phyloP scores from a whole-genome alignment of 2,888 invertebrate genomes.

The Drymonia ruficornis region DNA sequence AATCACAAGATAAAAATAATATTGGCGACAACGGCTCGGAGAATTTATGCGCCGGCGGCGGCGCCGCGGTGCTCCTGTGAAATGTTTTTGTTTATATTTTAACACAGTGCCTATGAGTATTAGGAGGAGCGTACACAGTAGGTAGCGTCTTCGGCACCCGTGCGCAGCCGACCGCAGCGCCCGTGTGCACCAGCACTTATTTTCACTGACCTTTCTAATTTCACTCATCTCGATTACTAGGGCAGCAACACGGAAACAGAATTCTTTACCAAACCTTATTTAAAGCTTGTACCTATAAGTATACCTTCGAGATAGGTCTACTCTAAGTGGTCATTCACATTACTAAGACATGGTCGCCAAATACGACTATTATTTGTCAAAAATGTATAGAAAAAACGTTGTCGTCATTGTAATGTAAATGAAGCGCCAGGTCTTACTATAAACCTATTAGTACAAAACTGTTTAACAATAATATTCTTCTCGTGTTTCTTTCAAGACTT shows the following conservation, averaged over 20 bases:
- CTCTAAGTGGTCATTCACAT: too few relatives aligned
- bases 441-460: too few relatives aligned
- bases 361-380: too few relatives aligned
- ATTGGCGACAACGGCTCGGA: constrained; percentile 5
- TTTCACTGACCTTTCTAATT: constrained; percentile 68
- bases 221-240: constrained; percentile 47
- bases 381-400: too few relatives aligned
- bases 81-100: constrained; percentile 40
- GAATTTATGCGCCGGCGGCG: constrained; percentile 20
- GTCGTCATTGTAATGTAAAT: too few relatives aligned
- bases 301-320: too few relatives aligned
- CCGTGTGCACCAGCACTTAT: constrained; percentile 31
- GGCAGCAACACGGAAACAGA: constrained; percentile 2
- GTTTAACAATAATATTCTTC: too few relatives aligned
- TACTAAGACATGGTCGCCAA: too few relatives aligned
- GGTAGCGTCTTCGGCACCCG: constrained; percentile 16
- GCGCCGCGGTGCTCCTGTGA: constrained; percentile 5
- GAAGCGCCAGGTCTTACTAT: too few relatives aligned
- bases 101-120: constrained; percentile 9
- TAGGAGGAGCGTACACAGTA: constrained; percentile 17
- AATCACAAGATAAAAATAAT: constrained; percentile 18
- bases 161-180: constrained; percentile 27
- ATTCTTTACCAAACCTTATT: too few relatives aligned
- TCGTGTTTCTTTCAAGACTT: too few relatives aligned
- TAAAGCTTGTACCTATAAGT: too few relatives aligned